These are phyloP conservation scores for Eptesicus fuscus DNA, from an alignment of 2,113 vertebrate species.

Conservation along the genomic window DNA sequence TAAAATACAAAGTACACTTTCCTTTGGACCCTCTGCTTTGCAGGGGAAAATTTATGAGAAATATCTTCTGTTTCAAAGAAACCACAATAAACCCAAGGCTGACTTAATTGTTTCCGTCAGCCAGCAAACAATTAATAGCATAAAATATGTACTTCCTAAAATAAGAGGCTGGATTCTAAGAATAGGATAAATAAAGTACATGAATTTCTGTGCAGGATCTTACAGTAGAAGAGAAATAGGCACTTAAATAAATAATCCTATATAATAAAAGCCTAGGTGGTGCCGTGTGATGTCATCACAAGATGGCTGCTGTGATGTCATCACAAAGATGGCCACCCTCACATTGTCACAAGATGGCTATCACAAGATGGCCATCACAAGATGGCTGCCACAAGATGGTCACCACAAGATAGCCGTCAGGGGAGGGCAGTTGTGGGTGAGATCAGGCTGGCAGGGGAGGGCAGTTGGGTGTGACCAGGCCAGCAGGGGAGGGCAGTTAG, in stretches of 20 bases:
- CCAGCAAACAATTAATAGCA: not conserved
- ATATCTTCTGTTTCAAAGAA: not conserved
- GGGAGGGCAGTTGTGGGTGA: too few species aligned
- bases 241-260: not conserved
- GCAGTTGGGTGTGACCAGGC: too few species aligned
- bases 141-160: not conserved
- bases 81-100: not conserved
- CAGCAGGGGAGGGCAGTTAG: too few species aligned
- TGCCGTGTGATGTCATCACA: rapidly evolving
- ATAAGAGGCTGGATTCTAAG: not conserved
- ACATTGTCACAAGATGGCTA: too few species aligned
- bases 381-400: too few species aligned
- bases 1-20: not conserved
- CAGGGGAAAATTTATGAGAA: not conserved
- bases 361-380: too few species aligned
- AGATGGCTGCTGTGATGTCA: too few species aligned
- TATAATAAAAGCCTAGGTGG: too few species aligned
- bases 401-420: too few species aligned
- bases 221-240: not conserved
- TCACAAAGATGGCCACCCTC: too few species aligned
- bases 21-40: not conserved
- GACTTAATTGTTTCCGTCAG: not conserved
- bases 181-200: not conserved
- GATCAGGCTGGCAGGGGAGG: too few species aligned
- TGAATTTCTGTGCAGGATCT: not conserved